Percentiles rank a stretch among this genome's conserved stretches.
phyloP scores from a whole-genome alignment of 2,888 invertebrate species.

The Prosapia bicincta region DNA sequence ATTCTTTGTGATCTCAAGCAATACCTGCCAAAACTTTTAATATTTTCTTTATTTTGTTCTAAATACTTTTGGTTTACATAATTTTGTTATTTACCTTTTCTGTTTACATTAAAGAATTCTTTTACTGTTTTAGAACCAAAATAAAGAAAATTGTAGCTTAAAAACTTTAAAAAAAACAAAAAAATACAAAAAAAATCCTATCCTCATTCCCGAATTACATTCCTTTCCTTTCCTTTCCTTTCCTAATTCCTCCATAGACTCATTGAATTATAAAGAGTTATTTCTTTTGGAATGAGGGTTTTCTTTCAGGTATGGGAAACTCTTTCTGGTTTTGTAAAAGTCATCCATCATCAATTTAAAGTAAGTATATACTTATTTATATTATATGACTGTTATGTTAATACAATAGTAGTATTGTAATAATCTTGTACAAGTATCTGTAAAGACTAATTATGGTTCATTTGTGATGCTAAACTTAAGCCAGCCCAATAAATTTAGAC shows the following conservation, averaged over 20 bases:
- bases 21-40: conserved; percentile 25
- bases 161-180: conserved; percentile 28
- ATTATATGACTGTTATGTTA: too few species aligned
- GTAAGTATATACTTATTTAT: too few species aligned
- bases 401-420: too few species aligned
- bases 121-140: conserved; percentile 7
- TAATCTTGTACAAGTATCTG: too few species aligned
- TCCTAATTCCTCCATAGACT: conserved; percentile 6
- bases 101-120: conserved; percentile 7
- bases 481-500: too few species aligned
- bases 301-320: conserved; percentile 18
- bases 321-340: not conserved
- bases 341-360: too few species aligned
- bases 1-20: conserved; percentile 20
- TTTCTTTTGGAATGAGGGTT: conserved; percentile 10
- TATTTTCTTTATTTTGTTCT: not conserved
- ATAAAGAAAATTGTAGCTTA: not conserved
- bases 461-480: too few species aligned
- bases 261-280: conserved; percentile 20
- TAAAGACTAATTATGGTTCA: too few species aligned
- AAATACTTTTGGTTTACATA: not conserved
- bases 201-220: not conserved
- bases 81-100: conserved; percentile 20
- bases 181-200: conserved; percentile 4
- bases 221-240: not conserved